Evolutionary conservation across 2,113 vertebrate genomes (phyloP).

Genomic region (Mesoclemmys tuberculata): DNA sequence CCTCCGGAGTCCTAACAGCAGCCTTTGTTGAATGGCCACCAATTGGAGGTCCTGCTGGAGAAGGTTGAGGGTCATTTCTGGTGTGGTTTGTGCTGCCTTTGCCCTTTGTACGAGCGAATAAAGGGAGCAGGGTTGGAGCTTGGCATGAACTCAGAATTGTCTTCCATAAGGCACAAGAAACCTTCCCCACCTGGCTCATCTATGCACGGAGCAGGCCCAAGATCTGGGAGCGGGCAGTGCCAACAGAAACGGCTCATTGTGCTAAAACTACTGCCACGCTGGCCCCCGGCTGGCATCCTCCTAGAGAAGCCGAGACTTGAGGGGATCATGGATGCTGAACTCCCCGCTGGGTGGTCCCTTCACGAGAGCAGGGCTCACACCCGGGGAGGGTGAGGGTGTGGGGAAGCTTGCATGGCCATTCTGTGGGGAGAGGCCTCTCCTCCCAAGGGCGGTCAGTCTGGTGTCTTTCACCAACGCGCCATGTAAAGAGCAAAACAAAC

Average conservation of each 20-base stretch:
- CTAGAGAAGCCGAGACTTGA: neutral
- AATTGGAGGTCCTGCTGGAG: neutral
- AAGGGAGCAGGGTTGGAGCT: neutral
- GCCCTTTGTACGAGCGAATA: neutral
- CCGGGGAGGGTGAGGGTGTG: neutral
- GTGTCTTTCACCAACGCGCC: neutral
- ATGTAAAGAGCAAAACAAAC: slow-evolving; percentile 51
- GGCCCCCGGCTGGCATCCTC: neutral
- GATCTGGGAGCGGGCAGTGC: neutral
- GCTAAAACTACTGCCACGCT: neutral
- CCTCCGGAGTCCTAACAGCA: neutral
- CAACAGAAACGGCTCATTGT: neutral
- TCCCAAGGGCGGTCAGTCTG: neutral
- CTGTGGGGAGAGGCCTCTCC: neutral
- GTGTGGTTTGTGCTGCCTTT: neutral
- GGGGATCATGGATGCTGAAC: neutral
- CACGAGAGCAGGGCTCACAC: fast-evolving
- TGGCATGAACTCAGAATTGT: neutral
- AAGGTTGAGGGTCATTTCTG: neutral
- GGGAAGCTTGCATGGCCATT: fast-evolving
- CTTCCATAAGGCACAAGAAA: neutral
- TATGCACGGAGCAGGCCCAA: neutral
- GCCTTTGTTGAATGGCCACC: neutral
- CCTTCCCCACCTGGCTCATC: neutral
- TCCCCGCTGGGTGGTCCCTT: fast-evolving